Evolutionary conservation across 2,797 vertebrate genomes (phyloP).

Genomic region (Orestias chungarensis): DNA sequence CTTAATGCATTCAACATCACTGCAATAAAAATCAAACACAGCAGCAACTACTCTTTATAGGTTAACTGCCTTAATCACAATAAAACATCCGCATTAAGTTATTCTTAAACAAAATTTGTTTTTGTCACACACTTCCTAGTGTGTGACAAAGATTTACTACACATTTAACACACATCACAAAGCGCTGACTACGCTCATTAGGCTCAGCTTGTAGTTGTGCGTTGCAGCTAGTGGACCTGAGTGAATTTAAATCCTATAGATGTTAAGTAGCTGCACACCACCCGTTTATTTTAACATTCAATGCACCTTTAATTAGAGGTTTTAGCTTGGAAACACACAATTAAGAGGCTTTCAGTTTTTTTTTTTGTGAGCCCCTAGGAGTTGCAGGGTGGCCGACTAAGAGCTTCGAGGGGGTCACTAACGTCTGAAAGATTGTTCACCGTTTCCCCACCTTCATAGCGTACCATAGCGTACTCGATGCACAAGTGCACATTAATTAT

Average conservation of each 20-base stretch:
- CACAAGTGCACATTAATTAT: constrained; percentile 54
- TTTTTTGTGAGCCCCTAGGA: constrained; percentile 11
- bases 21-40: not conserved
- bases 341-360: constrained; percentile 15
- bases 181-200: not conserved
- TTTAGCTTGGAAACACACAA: constrained; percentile 18
- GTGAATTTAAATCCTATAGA: not conserved
- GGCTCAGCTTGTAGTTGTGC: not conserved
- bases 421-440: constrained; percentile 2
- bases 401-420: constrained; percentile 24
- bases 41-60: not conserved
- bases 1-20: no score
- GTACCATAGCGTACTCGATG: constrained; percentile 6
- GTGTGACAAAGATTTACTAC: not conserved
- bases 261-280: not conserved
- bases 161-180: not conserved
- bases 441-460: constrained; percentile 13
- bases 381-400: constrained; percentile 15
- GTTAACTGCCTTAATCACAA: not conserved
- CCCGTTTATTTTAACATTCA: constrained; percentile 7
- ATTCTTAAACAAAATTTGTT: not conserved
- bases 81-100: not conserved
- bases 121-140: no score
- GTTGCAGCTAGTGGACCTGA: not conserved
- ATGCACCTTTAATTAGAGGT: not conserved